phyloP scores from a whole-genome alignment of 2,797 vertebrate species.

The Bovichtus variegatus region DNA sequence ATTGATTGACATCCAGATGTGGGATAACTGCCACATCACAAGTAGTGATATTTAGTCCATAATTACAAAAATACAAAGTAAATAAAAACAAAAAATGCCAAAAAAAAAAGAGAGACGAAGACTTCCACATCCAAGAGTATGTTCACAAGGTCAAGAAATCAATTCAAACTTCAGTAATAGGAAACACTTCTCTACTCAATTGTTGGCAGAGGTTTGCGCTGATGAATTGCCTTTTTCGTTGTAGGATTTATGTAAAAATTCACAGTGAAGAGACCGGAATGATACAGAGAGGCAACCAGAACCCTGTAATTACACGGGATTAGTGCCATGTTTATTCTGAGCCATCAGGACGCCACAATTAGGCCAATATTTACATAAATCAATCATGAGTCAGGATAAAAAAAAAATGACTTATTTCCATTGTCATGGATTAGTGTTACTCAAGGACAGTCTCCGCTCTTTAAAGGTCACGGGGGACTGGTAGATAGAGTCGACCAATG shows the following conservation, averaged over 20 bases:
- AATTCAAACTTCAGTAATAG: background rate
- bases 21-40: slow-evolving; percentile 17
- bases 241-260: slow-evolving; percentile 20
- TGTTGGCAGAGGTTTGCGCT: background rate
- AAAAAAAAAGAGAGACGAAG: background rate
- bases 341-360: slow-evolving; percentile 34
- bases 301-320: slow-evolving; percentile 37
- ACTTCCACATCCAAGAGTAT: background rate
- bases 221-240: slow-evolving; percentile 20
- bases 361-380: slow-evolving; percentile 66
- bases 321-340: slow-evolving; percentile 41
- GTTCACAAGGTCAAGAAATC: background rate
- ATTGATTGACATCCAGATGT: slow-evolving; percentile 26
- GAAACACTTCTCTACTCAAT: slow-evolving; percentile 3
- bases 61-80: slow-evolving; percentile 1
- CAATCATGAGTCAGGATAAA: slow-evolving; percentile 41
- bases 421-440: slow-evolving; percentile 35
- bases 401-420: slow-evolving; percentile 54
- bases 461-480: slow-evolving; percentile 49
- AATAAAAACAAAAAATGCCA: background rate
- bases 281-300: slow-evolving; percentile 17
- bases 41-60: slow-evolving; percentile 2
- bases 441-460: slow-evolving; percentile 57
- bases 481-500: slow-evolving; percentile 28
- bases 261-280: background rate